Evolutionary conservation across 2,888 invertebrate species (phyloP).

Genomic region (Epicampocera succincta): DNA sequence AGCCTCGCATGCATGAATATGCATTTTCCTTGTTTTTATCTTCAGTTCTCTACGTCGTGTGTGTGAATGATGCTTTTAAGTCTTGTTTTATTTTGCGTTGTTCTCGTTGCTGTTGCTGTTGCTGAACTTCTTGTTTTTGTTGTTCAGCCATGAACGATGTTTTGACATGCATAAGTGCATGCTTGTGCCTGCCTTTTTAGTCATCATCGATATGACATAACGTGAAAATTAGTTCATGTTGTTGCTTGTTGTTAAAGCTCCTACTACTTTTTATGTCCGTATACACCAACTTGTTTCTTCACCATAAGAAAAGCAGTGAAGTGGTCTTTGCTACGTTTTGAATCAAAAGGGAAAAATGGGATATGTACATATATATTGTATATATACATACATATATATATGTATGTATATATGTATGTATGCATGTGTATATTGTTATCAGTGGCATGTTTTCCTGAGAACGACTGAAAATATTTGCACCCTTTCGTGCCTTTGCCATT

Average conservation of each 20-base stretch:
- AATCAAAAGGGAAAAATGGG: not conserved
- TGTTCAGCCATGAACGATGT: constrained; percentile 38
- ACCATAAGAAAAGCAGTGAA: constrained; percentile 2
- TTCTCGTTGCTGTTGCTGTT: constrained; percentile 1
- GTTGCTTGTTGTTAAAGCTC: not conserved
- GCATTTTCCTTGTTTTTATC: constrained; percentile 28
- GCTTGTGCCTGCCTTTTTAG: constrained; percentile 13
- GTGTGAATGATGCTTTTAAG: constrained; percentile 18
- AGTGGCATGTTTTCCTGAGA: constrained; percentile 21
- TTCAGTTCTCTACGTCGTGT: constrained; percentile 1
- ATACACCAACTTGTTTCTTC: not conserved
- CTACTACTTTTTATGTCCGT: constrained; percentile 3
- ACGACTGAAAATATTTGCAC: not conserved
- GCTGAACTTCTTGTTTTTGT: constrained; percentile 2
- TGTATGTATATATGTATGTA: no score
- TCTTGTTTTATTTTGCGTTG: constrained; percentile 21
- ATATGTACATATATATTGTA: no score
- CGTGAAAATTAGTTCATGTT: constrained; percentile 57
- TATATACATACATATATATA: no score
- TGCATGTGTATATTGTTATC: no score
- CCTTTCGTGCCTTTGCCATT: not conserved
- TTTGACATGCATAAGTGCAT: constrained; percentile 30
- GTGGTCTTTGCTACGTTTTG: constrained; percentile 32
- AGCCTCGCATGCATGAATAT: constrained; percentile 42
- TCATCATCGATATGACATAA: constrained; percentile 47